These are phyloP conservation scores for Crotophaga sulcirostris DNA, from an alignment of 2,113 vertebrate genomes.

Conservation along the genomic window DNA sequence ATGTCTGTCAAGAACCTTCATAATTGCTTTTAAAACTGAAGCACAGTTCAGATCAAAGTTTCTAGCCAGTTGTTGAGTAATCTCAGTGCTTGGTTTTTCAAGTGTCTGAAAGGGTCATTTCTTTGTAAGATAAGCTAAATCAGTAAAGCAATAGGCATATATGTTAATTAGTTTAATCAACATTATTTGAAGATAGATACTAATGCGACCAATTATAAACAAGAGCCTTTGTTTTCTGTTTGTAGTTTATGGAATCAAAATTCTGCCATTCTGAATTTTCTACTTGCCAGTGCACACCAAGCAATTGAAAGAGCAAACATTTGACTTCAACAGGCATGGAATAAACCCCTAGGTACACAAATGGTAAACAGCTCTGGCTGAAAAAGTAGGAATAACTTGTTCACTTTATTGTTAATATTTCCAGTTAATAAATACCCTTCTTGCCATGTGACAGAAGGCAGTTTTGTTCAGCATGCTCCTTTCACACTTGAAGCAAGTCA, in stretches of 20 bases:
- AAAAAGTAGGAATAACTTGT: not conserved
- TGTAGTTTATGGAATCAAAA: not conserved
- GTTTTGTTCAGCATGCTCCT: not conserved
- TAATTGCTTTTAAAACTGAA: constrained; percentile 44
- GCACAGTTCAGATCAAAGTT: constrained; percentile 16
- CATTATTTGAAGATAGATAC: not conserved
- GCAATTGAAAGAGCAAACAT: not conserved
- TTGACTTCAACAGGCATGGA: not conserved
- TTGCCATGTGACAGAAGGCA: not conserved
- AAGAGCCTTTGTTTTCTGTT: not conserved
- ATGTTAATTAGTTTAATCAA: not conserved
- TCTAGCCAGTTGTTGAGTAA: not conserved
- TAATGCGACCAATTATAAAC: not conserved
- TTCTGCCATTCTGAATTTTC: not conserved
- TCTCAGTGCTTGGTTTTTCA: not conserved
- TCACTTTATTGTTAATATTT: not conserved
- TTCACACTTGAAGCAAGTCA: not conserved
- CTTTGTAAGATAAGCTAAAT: not conserved
- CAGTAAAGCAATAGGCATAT: not conserved
- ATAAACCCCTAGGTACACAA: not conserved
- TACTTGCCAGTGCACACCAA: not conserved
- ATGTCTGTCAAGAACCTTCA: constrained; percentile 28
- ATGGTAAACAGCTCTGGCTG: not conserved
- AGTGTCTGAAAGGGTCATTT: not conserved
- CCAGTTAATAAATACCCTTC: not conserved